Percentiles rank a stretch among this genome's conserved stretches.
phyloP scores from a whole-genome alignment of 2,888 invertebrate species.

The Leptogaster cylindrica region DNA sequence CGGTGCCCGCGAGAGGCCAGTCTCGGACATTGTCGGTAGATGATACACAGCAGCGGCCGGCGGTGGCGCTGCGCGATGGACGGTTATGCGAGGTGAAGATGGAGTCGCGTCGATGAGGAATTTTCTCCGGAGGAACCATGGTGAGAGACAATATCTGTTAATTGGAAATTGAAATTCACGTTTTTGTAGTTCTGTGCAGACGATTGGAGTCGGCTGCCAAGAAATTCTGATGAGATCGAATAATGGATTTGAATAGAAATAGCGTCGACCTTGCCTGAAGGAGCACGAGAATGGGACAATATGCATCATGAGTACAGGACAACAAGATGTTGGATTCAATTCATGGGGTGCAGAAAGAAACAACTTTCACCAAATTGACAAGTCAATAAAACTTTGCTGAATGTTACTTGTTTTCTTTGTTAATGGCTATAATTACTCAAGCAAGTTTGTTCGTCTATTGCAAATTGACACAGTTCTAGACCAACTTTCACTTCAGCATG shows the following conservation, averaged over 20 bases:
- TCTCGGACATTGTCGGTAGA: too few relatives aligned
- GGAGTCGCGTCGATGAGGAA: conserved; percentile 3
- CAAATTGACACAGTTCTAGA: too few relatives aligned
- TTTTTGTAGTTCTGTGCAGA: conserved; percentile 20
- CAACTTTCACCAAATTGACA: too few relatives aligned
- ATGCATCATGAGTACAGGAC: conserved; percentile 20
- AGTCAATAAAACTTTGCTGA: too few relatives aligned
- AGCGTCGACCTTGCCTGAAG: background rate
- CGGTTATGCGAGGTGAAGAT: conserved; percentile 17
- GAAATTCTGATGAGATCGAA: conserved; percentile 22
- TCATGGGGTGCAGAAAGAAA: too few relatives aligned
- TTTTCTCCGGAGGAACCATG: conserved; percentile 5
- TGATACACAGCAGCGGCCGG: background rate
- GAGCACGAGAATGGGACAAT: conserved; percentile 18
- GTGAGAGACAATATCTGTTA: conserved; percentile 13
- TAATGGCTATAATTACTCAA: too few relatives aligned
- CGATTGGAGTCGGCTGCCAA: background rate
- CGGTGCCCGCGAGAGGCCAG: conserved; percentile 16
- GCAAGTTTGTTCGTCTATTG: too few relatives aligned
- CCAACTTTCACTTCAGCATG: too few relatives aligned
- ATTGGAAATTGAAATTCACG: conserved; percentile 36
- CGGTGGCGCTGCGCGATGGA: background rate
- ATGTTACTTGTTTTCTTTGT: too few relatives aligned
- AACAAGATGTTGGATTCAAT: too few relatives aligned
- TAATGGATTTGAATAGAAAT: background rate